These are phyloP conservation scores for Pollachius pollachius DNA, from an alignment of 2,113 vertebrate genomes.

Conservation along the genomic window DNA sequence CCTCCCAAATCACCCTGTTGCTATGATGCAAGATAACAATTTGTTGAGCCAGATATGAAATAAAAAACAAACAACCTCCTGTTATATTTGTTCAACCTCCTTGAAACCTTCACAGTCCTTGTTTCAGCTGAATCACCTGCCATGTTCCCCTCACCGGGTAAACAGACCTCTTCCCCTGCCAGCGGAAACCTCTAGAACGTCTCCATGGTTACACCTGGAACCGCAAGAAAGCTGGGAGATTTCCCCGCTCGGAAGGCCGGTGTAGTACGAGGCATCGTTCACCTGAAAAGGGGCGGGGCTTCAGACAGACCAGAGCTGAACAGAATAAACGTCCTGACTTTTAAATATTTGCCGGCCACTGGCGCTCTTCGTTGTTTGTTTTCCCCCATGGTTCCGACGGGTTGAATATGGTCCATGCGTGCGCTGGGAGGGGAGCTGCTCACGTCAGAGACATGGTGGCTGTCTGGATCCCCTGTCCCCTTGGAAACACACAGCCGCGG, in stretches of 20 bases:
- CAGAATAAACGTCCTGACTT: constrained; percentile 69
- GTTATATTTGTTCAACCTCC: too few species aligned
- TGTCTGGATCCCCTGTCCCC: constrained; percentile 3
- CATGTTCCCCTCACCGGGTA: too few species aligned
- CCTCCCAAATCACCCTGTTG: too few species aligned
- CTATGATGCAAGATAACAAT: too few species aligned
- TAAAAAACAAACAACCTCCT: too few species aligned
- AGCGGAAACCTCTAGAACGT: not conserved
- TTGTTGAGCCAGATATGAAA: too few species aligned
- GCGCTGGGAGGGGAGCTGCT: constrained; percentile 8
- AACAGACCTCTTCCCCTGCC: too few species aligned
- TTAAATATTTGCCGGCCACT: constrained; percentile 71
- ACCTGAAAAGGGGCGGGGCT: constrained; percentile 7
- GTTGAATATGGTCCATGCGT: constrained; percentile 16
- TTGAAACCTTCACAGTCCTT: too few species aligned
- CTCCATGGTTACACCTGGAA: not conserved
- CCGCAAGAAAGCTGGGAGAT: too few species aligned
- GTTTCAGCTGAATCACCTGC: too few species aligned
- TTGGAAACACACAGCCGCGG: not conserved
- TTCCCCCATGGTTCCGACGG: not conserved
- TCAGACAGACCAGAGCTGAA: constrained; percentile 33
- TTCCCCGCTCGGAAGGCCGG: too few species aligned
- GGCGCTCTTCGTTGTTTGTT: constrained; percentile 11
- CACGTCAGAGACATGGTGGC: constrained; percentile 20
- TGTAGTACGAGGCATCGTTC: too few species aligned